These are phyloP conservation scores for Sarcophaga rosellei DNA, from an alignment of 2,888 invertebrate species.

Conservation along the genomic window DNA sequence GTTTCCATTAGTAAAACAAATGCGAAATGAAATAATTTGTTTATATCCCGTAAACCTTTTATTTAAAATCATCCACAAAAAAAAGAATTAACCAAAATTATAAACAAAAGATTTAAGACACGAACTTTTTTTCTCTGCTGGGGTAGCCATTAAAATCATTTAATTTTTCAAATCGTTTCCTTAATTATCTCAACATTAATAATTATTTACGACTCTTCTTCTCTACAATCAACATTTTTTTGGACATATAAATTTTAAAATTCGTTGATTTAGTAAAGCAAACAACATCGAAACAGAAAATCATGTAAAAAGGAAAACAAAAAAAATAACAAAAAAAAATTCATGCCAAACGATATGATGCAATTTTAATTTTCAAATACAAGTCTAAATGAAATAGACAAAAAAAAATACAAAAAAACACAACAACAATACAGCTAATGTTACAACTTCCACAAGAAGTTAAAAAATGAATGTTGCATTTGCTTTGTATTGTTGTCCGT, in stretches of 20 bases:
- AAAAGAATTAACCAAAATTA: neutral
- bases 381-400: constrained; percentile 51
- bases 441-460: constrained; percentile 68
- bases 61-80: neutral
- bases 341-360: constrained; percentile 50
- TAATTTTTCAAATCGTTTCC: constrained; percentile 14
- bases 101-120: constrained; percentile 76
- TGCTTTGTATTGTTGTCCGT: neutral
- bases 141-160: constrained; percentile 39
- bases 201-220: neutral
- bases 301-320: neutral
- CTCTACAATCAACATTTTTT: constrained; percentile 5
- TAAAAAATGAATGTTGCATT: constrained; percentile 62
- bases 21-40: neutral
- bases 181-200: constrained; percentile 15
- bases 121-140: constrained; percentile 70
- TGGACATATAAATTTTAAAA: neutral
- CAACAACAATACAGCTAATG: constrained; percentile 52
- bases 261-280: constrained; percentile 17
- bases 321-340: constrained; percentile 18
- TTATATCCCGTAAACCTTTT: neutral
- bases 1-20: neutral
- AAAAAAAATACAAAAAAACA: neutral
- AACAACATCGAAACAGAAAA: neutral
- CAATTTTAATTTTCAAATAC: constrained; percentile 63